phyloP scores from a whole-genome alignment of 2,797 vertebrate genomes.

The Acrossocheilus wenchowensis region DNA sequence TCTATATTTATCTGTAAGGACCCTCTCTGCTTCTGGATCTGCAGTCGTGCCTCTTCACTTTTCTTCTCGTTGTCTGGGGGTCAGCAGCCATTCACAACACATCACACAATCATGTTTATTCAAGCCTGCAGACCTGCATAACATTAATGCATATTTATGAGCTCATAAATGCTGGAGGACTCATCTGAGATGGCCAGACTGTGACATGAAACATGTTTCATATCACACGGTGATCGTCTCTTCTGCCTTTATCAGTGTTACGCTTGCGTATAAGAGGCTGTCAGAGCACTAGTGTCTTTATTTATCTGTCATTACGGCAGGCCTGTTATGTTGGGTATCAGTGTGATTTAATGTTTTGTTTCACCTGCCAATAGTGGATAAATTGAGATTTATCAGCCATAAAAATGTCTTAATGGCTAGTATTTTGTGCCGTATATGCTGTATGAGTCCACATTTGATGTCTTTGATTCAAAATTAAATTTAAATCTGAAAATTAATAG shows the following conservation, averaged over 20 bases:
- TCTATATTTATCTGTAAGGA: not conserved
- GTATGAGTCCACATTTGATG: not conserved
- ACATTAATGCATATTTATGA: constrained; percentile 33
- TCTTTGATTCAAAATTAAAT: not conserved
- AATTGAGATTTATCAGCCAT: not conserved
- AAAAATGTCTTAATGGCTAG: not conserved
- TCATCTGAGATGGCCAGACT: constrained; percentile 14
- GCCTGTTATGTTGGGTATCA: not conserved
- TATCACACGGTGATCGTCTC: constrained; percentile 14
- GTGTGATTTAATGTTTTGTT: not conserved
- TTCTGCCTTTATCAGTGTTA: not conserved
- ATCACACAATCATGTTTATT: constrained; percentile 27
- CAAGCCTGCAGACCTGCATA: not conserved
- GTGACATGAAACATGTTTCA: constrained; percentile 27
- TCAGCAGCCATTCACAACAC: not conserved
- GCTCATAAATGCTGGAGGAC: constrained; percentile 32
- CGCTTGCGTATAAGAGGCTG: not conserved
- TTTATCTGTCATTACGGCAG: not conserved
- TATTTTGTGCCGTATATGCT: not conserved
- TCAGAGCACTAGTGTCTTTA: not conserved
- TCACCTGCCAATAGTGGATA: not conserved
- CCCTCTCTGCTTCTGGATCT: not conserved
- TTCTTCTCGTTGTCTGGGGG: not conserved
- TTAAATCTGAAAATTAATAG: not conserved
- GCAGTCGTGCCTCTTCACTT: not conserved